Evolutionary conservation across 2,888 invertebrate species (phyloP), one percentile per base, ranked within the genome.

Genomic region (Conistra vaccinii): DNA sequence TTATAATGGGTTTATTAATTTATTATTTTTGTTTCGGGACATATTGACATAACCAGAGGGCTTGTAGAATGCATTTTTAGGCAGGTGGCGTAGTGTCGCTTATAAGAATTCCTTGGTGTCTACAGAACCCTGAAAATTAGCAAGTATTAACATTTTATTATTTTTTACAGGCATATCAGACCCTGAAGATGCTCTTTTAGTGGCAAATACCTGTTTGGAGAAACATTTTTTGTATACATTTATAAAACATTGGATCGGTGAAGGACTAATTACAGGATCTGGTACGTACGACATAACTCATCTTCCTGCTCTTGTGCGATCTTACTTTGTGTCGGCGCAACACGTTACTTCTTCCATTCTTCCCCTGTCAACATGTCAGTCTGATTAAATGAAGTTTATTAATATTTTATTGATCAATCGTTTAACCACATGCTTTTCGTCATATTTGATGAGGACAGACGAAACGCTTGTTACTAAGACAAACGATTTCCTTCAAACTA

Each of bases 231-330:
- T 17, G 17, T 69, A 42, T 29, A 3, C 4, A 1, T 69, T 63
- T 69, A 1, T 6, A 32, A 63, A 69, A 29, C 32, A 2, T 63
- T 42, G 10, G 23, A 0, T 63, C 10, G 68, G 68, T n/a, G 42
- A 69, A 63, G 68, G 68, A 1, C 29, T 69, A n/a, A 3, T 69
- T 32, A 69, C 68, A 29, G 68, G 68, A 63, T 69, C 65, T 23
- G 68, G 68, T 68, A 5, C n/a, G n/a, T n/a, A n/a, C 14, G 68
- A 58, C 14, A 14, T 17, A 26, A 26, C 14, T 55, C 55, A 14
- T 26, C 55, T 55, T 55, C 14, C 26, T 14, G 55, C 14, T 26
- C 26, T 55, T 26, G 26, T 55, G 0, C n/a, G 4, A n/a, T n/a
- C 12, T 53, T n/a, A 53, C n/a, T 53, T n/a, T 10, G 53, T 3